Conservation (phyloP, 2,797 vertebrate genomes). For the Glossophaga mutica region DNA sequence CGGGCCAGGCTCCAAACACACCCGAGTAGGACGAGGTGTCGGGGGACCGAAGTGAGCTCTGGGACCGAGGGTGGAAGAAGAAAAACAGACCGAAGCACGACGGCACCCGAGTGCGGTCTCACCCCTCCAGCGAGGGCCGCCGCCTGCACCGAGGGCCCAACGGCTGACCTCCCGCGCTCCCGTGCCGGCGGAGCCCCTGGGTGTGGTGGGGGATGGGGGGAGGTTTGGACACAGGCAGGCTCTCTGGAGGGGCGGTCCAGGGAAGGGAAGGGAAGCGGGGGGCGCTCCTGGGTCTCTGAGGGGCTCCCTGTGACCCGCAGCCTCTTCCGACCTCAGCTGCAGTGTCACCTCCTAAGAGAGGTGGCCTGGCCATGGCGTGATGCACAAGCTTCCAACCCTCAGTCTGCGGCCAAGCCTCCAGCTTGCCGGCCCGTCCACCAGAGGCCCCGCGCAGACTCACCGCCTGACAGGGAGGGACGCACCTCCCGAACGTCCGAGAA, state of each 20-base stretch:
- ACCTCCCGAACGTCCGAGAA: neutral
- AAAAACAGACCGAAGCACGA: neutral
- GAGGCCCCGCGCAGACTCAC: neutral
- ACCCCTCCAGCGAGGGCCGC: neutral
- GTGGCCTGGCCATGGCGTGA: neutral
- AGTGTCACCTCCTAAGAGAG: neutral
- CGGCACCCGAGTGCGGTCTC: neutral
- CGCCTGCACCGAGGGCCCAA: neutral
- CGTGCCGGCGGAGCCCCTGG: neutral
- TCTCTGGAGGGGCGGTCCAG: neutral
- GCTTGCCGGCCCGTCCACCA: neutral
- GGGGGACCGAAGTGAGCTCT: neutral
- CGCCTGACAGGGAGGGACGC: too few species aligned
- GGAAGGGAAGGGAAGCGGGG: neutral
- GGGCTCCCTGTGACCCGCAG: too few species aligned
- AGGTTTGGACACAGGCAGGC: neutral
- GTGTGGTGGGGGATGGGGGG: too few species aligned
- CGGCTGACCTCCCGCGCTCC: neutral
- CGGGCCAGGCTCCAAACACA: neutral
- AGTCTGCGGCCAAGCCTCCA: neutral
- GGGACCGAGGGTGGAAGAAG: neutral
- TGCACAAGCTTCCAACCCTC: too few species aligned
- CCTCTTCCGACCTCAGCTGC: too few species aligned
- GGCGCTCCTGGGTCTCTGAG: neutral
- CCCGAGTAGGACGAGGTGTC: neutral